These are phyloP conservation scores for Mionectes olivaceus DNA, from an alignment of 2,797 vertebrate species.

Conservation along the genomic window DNA sequence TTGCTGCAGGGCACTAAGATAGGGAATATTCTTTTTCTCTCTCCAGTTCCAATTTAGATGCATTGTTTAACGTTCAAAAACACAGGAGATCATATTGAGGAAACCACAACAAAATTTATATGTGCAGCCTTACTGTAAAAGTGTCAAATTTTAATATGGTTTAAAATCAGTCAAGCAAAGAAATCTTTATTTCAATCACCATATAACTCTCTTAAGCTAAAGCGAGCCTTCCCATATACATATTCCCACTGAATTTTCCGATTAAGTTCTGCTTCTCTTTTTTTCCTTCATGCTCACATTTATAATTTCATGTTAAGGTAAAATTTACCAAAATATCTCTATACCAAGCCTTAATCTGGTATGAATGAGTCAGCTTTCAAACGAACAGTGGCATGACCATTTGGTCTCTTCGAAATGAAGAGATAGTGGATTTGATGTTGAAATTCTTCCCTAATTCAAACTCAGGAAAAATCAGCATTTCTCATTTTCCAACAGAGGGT, in stretches of 20 bases:
- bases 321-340: neutral
- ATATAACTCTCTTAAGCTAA: neutral
- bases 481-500: neutral
- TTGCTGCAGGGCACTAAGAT: neutral
- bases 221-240: fast-evolving
- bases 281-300: neutral
- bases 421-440: neutral
- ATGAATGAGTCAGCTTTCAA: neutral
- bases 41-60: neutral
- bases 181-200: neutral
- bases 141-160: neutral
- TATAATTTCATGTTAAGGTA: neutral
- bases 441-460: neutral
- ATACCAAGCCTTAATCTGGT: neutral
- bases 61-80: neutral
- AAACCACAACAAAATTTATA: neutral
- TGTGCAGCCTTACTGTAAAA: neutral
- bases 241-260: neutral
- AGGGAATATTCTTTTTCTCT: neutral
- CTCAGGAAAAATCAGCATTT: neutral
- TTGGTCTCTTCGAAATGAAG: neutral
- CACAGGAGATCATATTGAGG: neutral
- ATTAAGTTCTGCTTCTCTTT: neutral
- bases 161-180: neutral
- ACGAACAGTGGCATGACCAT: neutral